A percentile compares a stretch with the other conserved stretches of the same genome.
phyloP scores from a whole-genome alignment of 1,140 invertebrate genomes.

The Panulirus ornatus region DNA sequence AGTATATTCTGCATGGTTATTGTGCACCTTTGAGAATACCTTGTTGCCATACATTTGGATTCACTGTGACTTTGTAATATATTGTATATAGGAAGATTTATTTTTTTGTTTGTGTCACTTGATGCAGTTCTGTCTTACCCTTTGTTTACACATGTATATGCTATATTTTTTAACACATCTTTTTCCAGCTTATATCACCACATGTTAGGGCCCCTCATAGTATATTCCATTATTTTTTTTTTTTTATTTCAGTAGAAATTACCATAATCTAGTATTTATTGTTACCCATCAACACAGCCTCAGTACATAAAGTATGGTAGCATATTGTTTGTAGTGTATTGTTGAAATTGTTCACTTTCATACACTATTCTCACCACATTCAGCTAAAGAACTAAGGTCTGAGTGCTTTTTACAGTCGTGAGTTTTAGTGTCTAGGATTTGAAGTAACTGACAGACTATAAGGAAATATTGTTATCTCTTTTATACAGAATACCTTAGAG shows the following conservation, averaged over 20 bases:
- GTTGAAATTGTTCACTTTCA: background rate
- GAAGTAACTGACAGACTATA: slow-evolving; percentile 23
- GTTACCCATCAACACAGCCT: slow-evolving; percentile 1
- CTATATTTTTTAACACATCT: slow-evolving; percentile 13
- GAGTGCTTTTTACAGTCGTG: slow-evolving; percentile 33
- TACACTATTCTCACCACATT: background rate
- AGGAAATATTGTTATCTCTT: slow-evolving; percentile 41
- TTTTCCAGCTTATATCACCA: background rate
- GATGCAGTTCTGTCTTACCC: slow-evolving; percentile 11
- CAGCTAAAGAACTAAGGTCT: background rate
- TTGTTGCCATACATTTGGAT: slow-evolving; percentile 48
- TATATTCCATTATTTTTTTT: slow-evolving; percentile 1
- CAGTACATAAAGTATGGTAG: slow-evolving; percentile 30
- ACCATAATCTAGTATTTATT: slow-evolving; percentile 22
- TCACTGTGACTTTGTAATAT: slow-evolving; percentile 32
- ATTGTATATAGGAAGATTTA: slow-evolving; percentile 53
- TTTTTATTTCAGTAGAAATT: slow-evolving; percentile 2
- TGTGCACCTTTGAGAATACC: slow-evolving; percentile 1
- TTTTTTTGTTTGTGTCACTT: slow-evolving; percentile 11
- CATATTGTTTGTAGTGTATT: slow-evolving; percentile 17
- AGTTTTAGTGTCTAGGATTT: slow-evolving; percentile 24
- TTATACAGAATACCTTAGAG: slow-evolving; percentile 41
- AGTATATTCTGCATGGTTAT: slow-evolving; percentile 13
- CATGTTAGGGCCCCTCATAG: background rate
- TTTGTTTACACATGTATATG: slow-evolving; percentile 2